These are phyloP conservation scores for Cinclus mexicanus DNA, from an alignment of 2,113 vertebrate species.

Conservation along the genomic window DNA sequence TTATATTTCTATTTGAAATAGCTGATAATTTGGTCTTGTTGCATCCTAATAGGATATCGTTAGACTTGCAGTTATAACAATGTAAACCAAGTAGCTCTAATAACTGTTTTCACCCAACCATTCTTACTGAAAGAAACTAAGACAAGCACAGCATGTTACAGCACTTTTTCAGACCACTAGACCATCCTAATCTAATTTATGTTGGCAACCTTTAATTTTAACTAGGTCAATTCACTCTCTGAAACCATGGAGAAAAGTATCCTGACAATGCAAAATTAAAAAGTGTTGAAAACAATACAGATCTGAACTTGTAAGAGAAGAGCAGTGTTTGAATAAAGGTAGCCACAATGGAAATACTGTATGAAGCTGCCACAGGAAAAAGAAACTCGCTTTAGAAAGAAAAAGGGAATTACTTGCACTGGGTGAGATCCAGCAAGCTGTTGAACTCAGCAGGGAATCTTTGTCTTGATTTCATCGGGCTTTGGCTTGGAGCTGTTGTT, in stretches of 20 bases:
- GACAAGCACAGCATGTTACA: not conserved
- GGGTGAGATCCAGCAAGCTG: constrained; percentile 27
- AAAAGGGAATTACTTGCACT: not conserved
- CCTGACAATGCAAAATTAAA: not conserved
- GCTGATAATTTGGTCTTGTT: not conserved
- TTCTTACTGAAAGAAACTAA: not conserved
- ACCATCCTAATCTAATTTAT: constrained; percentile 36
- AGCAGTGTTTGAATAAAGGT: not conserved
- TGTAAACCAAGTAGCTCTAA: not conserved
- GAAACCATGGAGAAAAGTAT: not conserved
- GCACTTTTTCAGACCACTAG: not conserved
- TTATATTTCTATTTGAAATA: not conserved
- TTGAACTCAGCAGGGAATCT: constrained; percentile 8
- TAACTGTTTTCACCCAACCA: not conserved
- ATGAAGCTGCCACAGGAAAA: not conserved
- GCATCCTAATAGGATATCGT: not conserved
- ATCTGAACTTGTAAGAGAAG: not conserved
- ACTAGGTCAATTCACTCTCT: constrained; percentile 20
- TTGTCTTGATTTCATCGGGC: not conserved
- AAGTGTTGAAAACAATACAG: not conserved
- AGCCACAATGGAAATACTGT: not conserved
- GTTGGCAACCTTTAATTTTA: constrained; percentile 52
- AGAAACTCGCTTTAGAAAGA: not conserved
- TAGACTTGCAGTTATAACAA: not conserved
- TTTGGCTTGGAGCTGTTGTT: not conserved